Base-by-base conservation (phyloP, 1,140 invertebrate genomes). In the Brachystomella parvula region DNA sequence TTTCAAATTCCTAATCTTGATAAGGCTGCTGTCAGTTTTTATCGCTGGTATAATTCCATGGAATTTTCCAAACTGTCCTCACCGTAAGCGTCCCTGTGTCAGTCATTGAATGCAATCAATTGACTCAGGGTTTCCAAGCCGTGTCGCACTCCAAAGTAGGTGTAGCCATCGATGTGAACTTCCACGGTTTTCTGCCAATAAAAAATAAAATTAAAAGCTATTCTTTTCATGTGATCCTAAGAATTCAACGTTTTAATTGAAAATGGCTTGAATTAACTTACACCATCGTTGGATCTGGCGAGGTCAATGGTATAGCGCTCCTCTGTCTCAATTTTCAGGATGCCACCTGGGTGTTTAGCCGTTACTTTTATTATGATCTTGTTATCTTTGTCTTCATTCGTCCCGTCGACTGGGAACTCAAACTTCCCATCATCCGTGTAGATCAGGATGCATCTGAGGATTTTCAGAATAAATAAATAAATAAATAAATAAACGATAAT, bases 41-140 rank as follows among this genome's bases (percentile, higher is more conserved):
- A n/a, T n/a, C n/a, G n/a, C n/a, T n/a, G n/a, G n/a, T n/a, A n/a
- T n/a, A n/a, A n/a, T n/a, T n/a, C n/a, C n/a, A n/a, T n/a, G n/a
- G n/a, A n/a, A n/a, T n/a, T n/a, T n/a, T n/a, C n/a, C n/a, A n/a
- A n/a, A n/a, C n/a, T n/a, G n/a, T n/a, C n/a, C 15, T 57, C 29
- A 64, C 53, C 24, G 19, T 21, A 17, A 61, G 30, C 2, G 3
- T 61, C 19, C 59, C 33, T 33, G 30, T 44, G 30, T 64, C 39
- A n/a, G 3, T 75, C 75, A 62, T 76, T 71, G 61, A 66, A 75
- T 3, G 68, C 74, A 2, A 90, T 83, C 28, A 92, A 74, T 71
- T 92, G 90, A 1, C 81, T 80, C 0, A 92, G 76, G 0, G 89
- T 90, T 78, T 92, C 89, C 28, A 91, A 65, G 0, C 81, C 90